These are phyloP conservation scores for Trinectes maculatus DNA, from an alignment of 2,113 vertebrate species.

Conservation along the genomic window DNA sequence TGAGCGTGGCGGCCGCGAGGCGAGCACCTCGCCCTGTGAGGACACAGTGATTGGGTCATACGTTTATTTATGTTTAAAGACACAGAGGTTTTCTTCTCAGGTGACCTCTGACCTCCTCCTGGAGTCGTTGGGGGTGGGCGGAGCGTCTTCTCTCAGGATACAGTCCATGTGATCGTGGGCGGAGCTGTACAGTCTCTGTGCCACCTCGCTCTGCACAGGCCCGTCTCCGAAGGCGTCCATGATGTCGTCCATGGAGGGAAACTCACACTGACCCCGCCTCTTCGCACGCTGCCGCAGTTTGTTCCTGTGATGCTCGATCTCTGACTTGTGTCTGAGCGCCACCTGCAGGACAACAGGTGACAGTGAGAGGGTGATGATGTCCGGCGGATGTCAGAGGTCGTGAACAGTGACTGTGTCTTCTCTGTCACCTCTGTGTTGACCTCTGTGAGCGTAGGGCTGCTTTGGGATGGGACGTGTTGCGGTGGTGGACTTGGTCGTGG, in stretches of 20 bases:
- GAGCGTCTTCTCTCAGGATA: constrained; percentile 88
- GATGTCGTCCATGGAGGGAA: constrained; percentile 94
- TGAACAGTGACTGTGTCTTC: neutral
- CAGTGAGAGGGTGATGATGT: neutral
- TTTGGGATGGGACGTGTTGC: constrained; percentile 74
- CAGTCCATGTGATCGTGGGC: constrained; percentile 97
- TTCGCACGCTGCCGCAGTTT: constrained; percentile 96
- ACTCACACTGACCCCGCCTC: constrained; percentile 95
- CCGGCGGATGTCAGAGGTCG: neutral
- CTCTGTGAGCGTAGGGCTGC: constrained; percentile 84
- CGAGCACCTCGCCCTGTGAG: constrained; percentile 88
- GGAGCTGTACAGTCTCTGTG: constrained; percentile 91
- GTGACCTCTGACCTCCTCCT: constrained; percentile 82
- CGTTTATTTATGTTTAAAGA: neutral
- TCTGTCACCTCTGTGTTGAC: constrained; percentile 94
- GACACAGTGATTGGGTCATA: constrained; percentile 26
- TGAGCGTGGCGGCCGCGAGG: constrained; percentile 88
- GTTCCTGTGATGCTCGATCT: constrained; percentile 97
- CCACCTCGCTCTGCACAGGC: constrained; percentile 88
- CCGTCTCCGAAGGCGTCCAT: constrained; percentile 88
- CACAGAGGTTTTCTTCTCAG: too few relatives aligned
- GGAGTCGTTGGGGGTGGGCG: constrained; percentile 86
- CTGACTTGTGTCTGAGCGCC: constrained; percentile 94
- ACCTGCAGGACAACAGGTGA: constrained; percentile 72
- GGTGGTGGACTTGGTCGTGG: constrained; percentile 86